A percentile compares a stretch with the other conserved stretches of the same genome.
Conservation (phyloP, 2,797 vertebrate species). For the Xenops minutus region DNA sequence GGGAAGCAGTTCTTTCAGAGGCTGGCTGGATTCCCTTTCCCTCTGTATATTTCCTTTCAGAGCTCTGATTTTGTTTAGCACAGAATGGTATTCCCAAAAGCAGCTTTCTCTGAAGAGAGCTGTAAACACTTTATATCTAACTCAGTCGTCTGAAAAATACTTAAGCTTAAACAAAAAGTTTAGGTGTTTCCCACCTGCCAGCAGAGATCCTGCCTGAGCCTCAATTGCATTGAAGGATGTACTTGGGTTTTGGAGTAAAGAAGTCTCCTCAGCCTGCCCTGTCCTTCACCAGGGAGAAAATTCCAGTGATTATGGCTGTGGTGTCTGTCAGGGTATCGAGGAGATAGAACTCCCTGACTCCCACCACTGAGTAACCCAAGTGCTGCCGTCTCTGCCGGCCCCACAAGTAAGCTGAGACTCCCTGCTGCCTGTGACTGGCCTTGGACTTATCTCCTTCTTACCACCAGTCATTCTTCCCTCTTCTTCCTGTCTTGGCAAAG, state of each 20-base stretch:
- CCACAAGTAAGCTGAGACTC: background rate
- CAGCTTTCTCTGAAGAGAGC: background rate
- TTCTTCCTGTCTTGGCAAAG: background rate
- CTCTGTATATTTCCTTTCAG: background rate
- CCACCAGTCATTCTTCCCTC: background rate
- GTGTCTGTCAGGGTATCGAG: fast-evolving
- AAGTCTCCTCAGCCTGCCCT: background rate
- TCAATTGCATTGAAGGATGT: fast-evolving
- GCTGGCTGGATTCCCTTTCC: background rate
- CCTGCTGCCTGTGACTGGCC: fast-evolving
- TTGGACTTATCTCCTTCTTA: background rate
- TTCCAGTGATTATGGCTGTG: background rate
- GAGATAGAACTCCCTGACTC: background rate
- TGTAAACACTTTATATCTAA: background rate
- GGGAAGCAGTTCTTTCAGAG: background rate
- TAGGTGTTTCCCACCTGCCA: background rate
- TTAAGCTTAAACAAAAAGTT: background rate
- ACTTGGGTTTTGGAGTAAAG: background rate
- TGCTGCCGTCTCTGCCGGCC: background rate
- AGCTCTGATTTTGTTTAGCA: background rate
- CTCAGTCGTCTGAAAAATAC: background rate
- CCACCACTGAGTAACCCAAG: background rate
- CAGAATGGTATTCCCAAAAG: background rate
- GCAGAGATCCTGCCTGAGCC: background rate
- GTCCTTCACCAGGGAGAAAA: background rate